A percentile compares a stretch with the other conserved stretches of the same genome.
Evolutionary conservation across 2,113 vertebrate species (phyloP).

Genomic region (Arenaria interpres): DNA sequence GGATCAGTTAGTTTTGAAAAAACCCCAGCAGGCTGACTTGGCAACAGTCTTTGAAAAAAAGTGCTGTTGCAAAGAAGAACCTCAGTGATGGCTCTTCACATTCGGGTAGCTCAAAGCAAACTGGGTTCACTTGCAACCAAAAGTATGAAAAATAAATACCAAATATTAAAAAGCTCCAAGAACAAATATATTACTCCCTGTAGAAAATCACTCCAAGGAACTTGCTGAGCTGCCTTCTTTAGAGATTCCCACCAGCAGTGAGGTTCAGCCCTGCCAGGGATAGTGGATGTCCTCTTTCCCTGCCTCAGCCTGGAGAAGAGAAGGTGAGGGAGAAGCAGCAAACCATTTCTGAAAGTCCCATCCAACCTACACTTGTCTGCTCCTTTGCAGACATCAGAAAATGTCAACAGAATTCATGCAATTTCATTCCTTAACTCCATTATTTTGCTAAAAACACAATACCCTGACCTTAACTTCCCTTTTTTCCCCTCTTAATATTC

Average conservation of each 20-base stretch:
- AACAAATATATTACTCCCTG: neutral
- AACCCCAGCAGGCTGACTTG: rapidly evolving
- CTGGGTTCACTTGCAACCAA: neutral
- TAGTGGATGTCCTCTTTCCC: neutral
- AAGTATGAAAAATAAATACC: rapidly evolving
- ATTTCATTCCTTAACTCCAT: neutral
- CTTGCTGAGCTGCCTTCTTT: rapidly evolving
- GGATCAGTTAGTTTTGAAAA: neutral
- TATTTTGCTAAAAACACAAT: neutral
- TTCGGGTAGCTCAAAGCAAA: neutral
- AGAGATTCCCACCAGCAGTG: neutral
- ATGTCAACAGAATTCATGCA: neutral
- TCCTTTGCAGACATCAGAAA: rapidly evolving
- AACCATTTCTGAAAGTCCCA: neutral
- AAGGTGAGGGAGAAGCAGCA: neutral
- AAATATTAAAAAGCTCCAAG: neutral
- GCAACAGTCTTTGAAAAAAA: neutral
- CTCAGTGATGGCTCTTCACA: rapidly evolving
- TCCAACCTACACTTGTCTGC: neutral
- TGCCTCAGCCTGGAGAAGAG: neutral
- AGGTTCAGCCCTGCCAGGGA: neutral
- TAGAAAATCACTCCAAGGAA: neutral
- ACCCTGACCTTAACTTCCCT: neutral
- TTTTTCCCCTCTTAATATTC: neutral
- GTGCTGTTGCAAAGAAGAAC: neutral